phyloP scores from a whole-genome alignment of 2,113 vertebrate genomes.

The Oryzias javanicus region DNA sequence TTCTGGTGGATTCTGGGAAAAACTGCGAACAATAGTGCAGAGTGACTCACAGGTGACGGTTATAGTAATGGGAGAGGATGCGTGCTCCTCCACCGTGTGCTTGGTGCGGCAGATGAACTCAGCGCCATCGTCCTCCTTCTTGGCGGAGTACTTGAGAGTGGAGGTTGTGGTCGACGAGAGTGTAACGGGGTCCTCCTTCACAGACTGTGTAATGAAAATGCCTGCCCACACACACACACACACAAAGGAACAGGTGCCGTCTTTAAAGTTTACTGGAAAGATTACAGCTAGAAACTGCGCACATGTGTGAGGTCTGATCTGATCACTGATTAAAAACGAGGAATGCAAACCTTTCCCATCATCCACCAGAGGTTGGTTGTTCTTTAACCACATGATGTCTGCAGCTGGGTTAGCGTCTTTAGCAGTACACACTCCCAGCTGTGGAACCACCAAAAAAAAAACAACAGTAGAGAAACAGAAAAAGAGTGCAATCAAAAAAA shows the following conservation, averaged over 20 bases:
- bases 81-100: constrained; percentile 72
- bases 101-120: constrained; percentile 82
- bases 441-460: constrained; percentile 18
- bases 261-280: constrained; percentile 10
- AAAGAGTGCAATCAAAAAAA: constrained; percentile 47
- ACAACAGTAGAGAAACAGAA: neutral
- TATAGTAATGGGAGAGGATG: constrained; percentile 79
- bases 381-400: constrained; percentile 86
- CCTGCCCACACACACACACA: constrained; percentile 57
- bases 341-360: constrained; percentile 78
- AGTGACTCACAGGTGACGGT: constrained; percentile 89
- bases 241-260: constrained; percentile 15
- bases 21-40: neutral
- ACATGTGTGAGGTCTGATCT: too few species aligned
- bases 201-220: constrained; percentile 75
- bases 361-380: constrained; percentile 74
- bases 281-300: neutral
- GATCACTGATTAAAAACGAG: neutral
- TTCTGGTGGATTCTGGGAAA: neutral
- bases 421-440: constrained; percentile 87
- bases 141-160: constrained; percentile 82
- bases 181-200: constrained; percentile 72
- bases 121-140: constrained; percentile 82
- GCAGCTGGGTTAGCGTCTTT: constrained; percentile 84
- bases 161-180: constrained; percentile 83